Base-by-base conservation (phyloP, 1,140 invertebrate genomes). In the Phenacoccus solenopsis region DNA sequence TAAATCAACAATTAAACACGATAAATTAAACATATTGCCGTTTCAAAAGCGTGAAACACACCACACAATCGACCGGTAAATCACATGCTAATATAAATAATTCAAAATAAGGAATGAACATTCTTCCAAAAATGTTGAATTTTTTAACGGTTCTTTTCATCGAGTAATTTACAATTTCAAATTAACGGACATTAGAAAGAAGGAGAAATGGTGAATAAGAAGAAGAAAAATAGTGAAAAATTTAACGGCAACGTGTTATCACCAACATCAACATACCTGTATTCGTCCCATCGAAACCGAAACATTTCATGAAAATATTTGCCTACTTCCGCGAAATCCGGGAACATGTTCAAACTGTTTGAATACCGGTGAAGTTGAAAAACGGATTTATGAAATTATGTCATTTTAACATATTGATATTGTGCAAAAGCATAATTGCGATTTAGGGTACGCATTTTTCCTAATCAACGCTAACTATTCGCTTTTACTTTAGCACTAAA, bases 291-390 rank as follows among this genome's bases (percentile, higher is more conserved):
- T 73, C 80, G 76, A 71, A 79, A 79, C 77, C 82, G 82, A 73
- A 84, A 85, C 49, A 84, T 77, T 72, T 84, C 83, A 73, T 85
- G 83, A 75, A 85, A 85, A 74, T 79, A 80, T 77, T 81, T 80
- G 70, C 79, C 79, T 70, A 84, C 82, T 76, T 81, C 79, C 49
- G 84, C 80, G 32, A 83, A 81, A 73, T 85, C 84, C 12, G 83
- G 83, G 73, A 85, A 76, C 78, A 85, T 82, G 75, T 64, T 64
- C 16, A 20, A 22, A 25, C 38, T 16, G 16, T 49, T 49, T 16
- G 5, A 49, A n/a, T n/a, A n/a, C 38, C 38, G 38, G 38, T 16
- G 16, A 49, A n/a, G 16, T 49, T 49, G 38, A 49, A 49, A 49
- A 49, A 9, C 3, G 13, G 4, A 49, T 16, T 49, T 49, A 49